Evolutionary conservation across 1,140 invertebrate genomes (phyloP).

Genomic region (Sycophila sp.): DNA sequence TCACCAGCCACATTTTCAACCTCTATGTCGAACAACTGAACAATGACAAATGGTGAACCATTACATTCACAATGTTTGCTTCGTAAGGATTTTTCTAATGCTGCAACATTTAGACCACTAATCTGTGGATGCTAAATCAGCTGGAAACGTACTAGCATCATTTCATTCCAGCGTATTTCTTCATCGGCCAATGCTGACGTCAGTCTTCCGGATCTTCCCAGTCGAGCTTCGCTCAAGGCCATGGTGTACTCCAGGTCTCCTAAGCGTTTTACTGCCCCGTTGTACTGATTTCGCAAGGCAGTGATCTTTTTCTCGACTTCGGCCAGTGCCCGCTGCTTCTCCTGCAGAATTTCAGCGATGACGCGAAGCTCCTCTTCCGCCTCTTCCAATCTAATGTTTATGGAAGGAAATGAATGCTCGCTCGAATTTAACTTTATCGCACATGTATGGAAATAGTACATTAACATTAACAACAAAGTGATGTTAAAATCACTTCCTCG

Average conservation of each 20-base stretch:
- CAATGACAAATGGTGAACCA: neutral
- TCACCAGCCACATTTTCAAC: constrained; percentile 81
- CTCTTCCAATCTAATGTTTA: constrained; percentile 71
- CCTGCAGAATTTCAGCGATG: constrained; percentile 79
- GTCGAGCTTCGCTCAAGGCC: constrained; percentile 77
- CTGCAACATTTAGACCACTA: no score
- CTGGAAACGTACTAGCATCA: constrained; percentile 71
- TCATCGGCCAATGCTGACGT: constrained; percentile 88
- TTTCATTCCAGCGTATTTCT: constrained; percentile 82
- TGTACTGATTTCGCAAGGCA: constrained; percentile 75
- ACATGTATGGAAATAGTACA: no score
- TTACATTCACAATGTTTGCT: no score
- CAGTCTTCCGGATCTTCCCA: constrained; percentile 82
- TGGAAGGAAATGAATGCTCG: no score
- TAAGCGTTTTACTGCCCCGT: constrained; percentile 70
- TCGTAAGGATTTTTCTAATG: no score
- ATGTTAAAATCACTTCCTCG: no score
- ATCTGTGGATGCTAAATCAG: no score
- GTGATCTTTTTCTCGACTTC: constrained; percentile 76
- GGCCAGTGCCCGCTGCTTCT: constrained; percentile 84
- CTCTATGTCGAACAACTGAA: constrained; percentile 62
- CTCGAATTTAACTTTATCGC: no score
- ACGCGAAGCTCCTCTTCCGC: constrained; percentile 78
- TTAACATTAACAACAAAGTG: no score
- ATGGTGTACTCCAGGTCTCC: constrained; percentile 73